Evolutionary conservation across 2,113 vertebrate genomes (phyloP), one percentile per base, ranked within the genome.

Genomic region (Amphiprion percula): DNA sequence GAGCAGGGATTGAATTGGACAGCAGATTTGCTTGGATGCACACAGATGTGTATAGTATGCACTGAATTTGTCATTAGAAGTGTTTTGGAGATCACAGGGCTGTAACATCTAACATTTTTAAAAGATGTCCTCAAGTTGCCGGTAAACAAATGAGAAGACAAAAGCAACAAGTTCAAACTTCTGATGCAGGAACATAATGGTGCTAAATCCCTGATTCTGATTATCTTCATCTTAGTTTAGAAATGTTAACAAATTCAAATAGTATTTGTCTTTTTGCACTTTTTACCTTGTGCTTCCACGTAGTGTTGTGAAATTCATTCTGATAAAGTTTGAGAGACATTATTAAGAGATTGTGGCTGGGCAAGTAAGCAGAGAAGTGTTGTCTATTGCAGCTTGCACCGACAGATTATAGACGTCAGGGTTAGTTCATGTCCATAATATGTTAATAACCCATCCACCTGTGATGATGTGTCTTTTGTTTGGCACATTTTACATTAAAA

Each of bases 41-140:
- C 55, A 52, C 52, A 75, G 21, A 70, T 65, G 66, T 47, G 59
- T 50, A 46, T 11, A 12, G 19, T 64, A 16, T 47, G 44, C 15
- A 15, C 10, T 70, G 52, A 33, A 24, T 56, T 23, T 23, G n/a
- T 33, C 5, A 47, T 17, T 37, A 15, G 66, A 14, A 5, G 11
- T 26, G 53, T 41, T 33, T 19, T 41, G 19, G 7, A 52, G 49
- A 16, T 52, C 49, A 52, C 2, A 21, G 12, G 3, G 19, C 8
- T 52, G 9, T 9, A n/a, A 19, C 49, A 19, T 1, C 19, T 3
- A 19, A 21, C 9, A 52, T 9, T 44, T 44, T 44, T 44, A 4
- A 44, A 16, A 21, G 17, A 21, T 52, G n/a, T 52, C 49, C 6
- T 26, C 21, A 10, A 59, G 56, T 33, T 59, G 14, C 15, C 24